Base-by-base conservation (phyloP, 2,888 invertebrate genomes). In the Baccha elongata region DNA sequence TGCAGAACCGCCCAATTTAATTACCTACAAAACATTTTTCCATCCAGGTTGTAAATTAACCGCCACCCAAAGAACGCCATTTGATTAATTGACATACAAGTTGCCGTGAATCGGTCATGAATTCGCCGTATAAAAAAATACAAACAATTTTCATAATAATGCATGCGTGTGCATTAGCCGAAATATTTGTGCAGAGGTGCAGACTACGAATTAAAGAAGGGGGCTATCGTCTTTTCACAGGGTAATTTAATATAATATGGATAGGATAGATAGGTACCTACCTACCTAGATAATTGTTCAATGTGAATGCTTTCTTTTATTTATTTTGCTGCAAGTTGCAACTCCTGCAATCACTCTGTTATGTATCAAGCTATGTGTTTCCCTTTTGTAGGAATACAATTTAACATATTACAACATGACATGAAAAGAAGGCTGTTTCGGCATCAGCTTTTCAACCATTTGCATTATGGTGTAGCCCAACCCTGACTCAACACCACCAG, bases 1-100 rank as follows among this genome's bases (percentile, higher is more conserved):
- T 10, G 48, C 78, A 64, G 83, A 68, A 68, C 83, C 83, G 83
- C 83, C 78, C 78, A 83, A 68, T 78, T 83, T 78, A 83, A 83
- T 83, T 68, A 83, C 26, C 26, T 26, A 3, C 76, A 21, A 53
- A 42, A 60, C 53, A 76, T 60, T 62, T 62, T 71, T 76, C 21
- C 37, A 68, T 15, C 67, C 37, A 32, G 37, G 60, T 55, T 64
- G 32, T 40, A 29, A 53, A 68, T 46, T 53, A 50, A 53, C 55
- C 60, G 17, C 35, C 52, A 65, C 52, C 62, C 10, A 62, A 32
- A 76, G 46, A 52, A 76, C 67, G 68, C 83, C 83, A 83, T 83
- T 78, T 78, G 73, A 73, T 72, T 78, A 83, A 78, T 78, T 83
- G 72, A 72, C 83, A 78, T 55, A 76, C 53, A 76, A 81, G 62